phyloP scores from a whole-genome alignment of 2,113 vertebrate genomes.

The Saccopteryx bilineata region DNA sequence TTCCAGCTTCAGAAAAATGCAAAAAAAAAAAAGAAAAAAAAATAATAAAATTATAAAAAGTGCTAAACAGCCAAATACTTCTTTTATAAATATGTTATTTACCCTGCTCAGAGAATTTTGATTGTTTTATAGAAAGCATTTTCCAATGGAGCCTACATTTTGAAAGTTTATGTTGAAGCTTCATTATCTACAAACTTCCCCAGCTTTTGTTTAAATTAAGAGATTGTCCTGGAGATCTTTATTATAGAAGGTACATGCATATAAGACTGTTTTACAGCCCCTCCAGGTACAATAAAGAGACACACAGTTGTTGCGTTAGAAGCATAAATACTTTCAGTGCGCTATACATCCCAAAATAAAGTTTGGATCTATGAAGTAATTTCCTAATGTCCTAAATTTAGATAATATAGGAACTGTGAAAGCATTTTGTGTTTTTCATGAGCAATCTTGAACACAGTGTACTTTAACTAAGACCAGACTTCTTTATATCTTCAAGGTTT shows the following conservation, averaged over 20 bases:
- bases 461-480: not conserved
- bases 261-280: not conserved
- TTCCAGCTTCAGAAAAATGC: too few species aligned
- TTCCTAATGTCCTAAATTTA: not conserved
- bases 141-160: not conserved
- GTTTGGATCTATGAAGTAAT: not conserved
- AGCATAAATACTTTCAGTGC: not conserved
- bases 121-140: slow-evolving; percentile 47
- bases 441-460: not conserved
- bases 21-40: too few species aligned
- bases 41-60: not conserved
- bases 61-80: not conserved
- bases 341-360: not conserved
- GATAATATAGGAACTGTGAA: not conserved
- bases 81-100: not conserved
- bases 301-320: not conserved
- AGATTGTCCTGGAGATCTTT: slow-evolving; percentile 1
- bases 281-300: not conserved
- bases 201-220: slow-evolving; percentile 26
- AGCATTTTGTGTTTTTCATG: not conserved
- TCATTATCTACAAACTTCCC: not conserved
- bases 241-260: not conserved
- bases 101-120: not conserved
- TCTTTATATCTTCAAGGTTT: not conserved
- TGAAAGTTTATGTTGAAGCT: not conserved